These are phyloP conservation scores for Protobothrops flavoviridis DNA, from an alignment of 2,113 vertebrate species.

Conservation along the genomic window DNA sequence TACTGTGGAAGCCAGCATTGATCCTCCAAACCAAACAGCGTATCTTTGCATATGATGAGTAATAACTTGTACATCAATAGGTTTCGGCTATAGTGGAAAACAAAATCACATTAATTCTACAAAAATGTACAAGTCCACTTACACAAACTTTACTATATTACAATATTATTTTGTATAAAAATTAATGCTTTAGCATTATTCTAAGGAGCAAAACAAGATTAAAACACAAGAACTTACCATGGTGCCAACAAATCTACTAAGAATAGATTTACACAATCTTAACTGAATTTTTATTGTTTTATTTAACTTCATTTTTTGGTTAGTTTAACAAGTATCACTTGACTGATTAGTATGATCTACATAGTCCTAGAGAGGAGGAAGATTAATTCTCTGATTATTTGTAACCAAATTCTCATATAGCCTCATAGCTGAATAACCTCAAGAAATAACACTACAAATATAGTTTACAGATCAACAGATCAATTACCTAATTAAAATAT, in stretches of 20 bases:
- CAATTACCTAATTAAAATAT: not conserved
- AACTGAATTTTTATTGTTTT: not conserved
- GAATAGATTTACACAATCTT: not conserved
- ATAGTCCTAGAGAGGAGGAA: not conserved
- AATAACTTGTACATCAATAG: conserved; percentile 96
- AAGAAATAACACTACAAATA: not conserved
- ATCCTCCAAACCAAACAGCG: conserved; percentile 97
- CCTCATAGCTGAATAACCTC: not conserved
- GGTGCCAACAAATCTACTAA: not conserved
- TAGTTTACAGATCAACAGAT: not conserved
- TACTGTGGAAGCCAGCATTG: conserved; percentile 98
- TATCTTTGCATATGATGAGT: conserved; percentile 99
- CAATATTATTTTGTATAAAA: not conserved
- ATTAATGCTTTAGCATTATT: not conserved
- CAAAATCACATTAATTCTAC: not conserved
- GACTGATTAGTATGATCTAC: not conserved
- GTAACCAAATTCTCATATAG: not conserved
- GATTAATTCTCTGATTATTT: not conserved
- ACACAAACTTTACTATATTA: not conserved
- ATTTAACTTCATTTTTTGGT: not conserved
- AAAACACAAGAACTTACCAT: not conserved
- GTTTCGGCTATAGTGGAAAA: conserved; percentile 83
- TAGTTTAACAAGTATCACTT: not conserved
- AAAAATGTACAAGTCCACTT: not conserved
- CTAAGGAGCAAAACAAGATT: not conserved